Conservation (phyloP, 2,797 vertebrate species). For the Pteropus rufus region DNA sequence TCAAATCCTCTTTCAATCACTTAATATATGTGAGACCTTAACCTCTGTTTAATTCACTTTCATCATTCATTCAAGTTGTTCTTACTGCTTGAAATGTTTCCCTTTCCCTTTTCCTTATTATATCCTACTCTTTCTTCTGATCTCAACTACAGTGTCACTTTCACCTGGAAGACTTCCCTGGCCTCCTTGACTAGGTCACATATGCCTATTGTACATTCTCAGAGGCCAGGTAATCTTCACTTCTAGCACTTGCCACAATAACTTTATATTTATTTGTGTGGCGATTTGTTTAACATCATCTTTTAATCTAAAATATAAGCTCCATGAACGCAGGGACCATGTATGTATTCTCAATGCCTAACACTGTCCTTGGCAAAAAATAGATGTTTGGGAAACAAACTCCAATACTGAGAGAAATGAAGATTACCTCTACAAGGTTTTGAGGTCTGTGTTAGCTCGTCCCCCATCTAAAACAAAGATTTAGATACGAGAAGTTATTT, state of each 20-base stretch:
- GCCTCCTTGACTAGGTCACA: not conserved
- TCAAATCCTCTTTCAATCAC: not conserved
- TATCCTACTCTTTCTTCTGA: not conserved
- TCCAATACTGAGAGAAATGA: not conserved
- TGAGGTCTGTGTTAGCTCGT: not conserved
- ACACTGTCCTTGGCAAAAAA: not conserved
- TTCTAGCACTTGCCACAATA: not conserved
- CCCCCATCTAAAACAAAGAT: not conserved
- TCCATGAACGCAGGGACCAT: not conserved
- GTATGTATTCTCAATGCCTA: not conserved
- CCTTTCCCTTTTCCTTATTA: not conserved
- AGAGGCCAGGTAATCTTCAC: not conserved
- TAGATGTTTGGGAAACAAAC: not conserved
- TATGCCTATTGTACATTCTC: not conserved
- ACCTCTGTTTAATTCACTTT: not conserved
- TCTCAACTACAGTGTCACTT: not conserved
- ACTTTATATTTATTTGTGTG: not conserved
- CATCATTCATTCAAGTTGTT: not conserved
- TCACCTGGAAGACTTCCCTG: not conserved
- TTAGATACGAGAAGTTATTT: not conserved
- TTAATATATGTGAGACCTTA: not conserved
- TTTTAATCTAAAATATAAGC: not conserved
- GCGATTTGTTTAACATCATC: not conserved
- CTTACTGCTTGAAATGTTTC: constrained; percentile 1
- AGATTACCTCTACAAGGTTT: not conserved